Evolutionary conservation across 2,888 invertebrate species (phyloP).

Genomic region (Automeris io): DNA sequence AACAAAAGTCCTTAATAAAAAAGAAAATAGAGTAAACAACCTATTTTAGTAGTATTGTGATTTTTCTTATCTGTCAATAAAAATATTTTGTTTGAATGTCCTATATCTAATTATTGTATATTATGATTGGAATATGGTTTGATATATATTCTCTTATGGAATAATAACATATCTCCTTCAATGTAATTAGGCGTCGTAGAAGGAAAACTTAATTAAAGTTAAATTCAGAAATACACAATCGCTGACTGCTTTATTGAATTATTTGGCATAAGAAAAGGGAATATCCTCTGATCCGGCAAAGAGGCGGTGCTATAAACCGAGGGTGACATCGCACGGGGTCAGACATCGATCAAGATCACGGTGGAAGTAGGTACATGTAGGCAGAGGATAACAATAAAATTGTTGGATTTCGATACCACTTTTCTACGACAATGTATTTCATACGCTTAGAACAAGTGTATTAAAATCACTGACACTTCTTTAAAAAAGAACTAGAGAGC

Average conservation of each 20-base stretch:
- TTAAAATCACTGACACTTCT: too few relatives aligned
- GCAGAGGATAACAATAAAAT: slow-evolving; percentile 38
- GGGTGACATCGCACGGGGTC: slow-evolving; percentile 58
- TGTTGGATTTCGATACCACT: slow-evolving; percentile 29
- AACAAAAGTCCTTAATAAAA: too few relatives aligned
- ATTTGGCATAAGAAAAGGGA: slow-evolving; percentile 15
- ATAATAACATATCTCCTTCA: too few relatives aligned
- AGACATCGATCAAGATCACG: slow-evolving; percentile 57
- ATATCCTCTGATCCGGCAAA: slow-evolving; percentile 38
- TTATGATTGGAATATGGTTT: too few relatives aligned
- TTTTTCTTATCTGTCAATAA: too few relatives aligned
- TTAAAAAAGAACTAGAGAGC: too few relatives aligned
- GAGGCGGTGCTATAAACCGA: slow-evolving; percentile 47
- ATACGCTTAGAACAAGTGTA: slow-evolving; percentile 13
- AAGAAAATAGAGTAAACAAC: too few relatives aligned
- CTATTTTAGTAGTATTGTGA: too few relatives aligned
- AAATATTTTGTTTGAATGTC: too few relatives aligned
- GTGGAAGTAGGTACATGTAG: slow-evolving; percentile 32
- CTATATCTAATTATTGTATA: too few relatives aligned
- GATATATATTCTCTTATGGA: too few relatives aligned
- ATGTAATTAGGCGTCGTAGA: neutral
- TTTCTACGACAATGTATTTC: slow-evolving; percentile 20
- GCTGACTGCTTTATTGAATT: slow-evolving; percentile 15
- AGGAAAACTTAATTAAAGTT: neutral
- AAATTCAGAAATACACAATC: slow-evolving; percentile 2